Base-by-base conservation (phyloP, 2,797 vertebrate genomes). In the Argya squamiceps region DNA sequence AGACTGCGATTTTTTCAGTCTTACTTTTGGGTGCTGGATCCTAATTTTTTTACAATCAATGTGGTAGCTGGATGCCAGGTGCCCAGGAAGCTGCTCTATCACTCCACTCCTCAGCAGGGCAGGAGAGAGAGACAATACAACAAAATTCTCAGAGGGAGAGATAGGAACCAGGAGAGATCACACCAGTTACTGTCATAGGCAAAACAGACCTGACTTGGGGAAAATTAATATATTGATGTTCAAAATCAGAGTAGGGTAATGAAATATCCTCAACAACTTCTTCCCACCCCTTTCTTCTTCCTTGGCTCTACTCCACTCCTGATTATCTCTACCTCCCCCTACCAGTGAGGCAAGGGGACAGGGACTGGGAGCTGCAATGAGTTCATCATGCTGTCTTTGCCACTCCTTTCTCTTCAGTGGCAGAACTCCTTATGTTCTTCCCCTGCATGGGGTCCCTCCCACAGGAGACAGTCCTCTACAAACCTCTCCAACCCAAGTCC, bases 271-370 rank as follows among this genome's bases (percentile, higher is more conserved):
- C 15, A 81, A 24, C 11, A 29, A 14, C 10, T 64, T 32, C 11
- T 9, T 71, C 20, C 6, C 17, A 34, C 17, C 4, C 9, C 75
- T 79, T 27, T 15, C 15, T 43, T 75, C 37, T 75, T 85, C 37
- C 29, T 56, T 20, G 26, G 9, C 6, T 63, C 11, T 34, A 27
- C 21, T 50, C 17, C 29, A 50, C 21, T 56, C 17, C 49, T 34
- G 7, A 39, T 39, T 70, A 56, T 79, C 50, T 64, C 9, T 36
- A 26, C 8, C 4, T 53, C 9, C 13, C 14, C 18, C 26, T n/a
- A 23, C 9, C 34, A 19, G 29, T 0, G 0, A 17, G n/a, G 12
- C 29, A 39, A 14, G 6, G 2, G 10, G 29, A 22, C 19, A 36
- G 37, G 18, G 36, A 70, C 46, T 7, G 17, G 71, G 18, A 39